These are phyloP conservation scores for Loxodonta africana DNA, from an alignment of 2,113 vertebrate genomes.

Conservation along the genomic window DNA sequence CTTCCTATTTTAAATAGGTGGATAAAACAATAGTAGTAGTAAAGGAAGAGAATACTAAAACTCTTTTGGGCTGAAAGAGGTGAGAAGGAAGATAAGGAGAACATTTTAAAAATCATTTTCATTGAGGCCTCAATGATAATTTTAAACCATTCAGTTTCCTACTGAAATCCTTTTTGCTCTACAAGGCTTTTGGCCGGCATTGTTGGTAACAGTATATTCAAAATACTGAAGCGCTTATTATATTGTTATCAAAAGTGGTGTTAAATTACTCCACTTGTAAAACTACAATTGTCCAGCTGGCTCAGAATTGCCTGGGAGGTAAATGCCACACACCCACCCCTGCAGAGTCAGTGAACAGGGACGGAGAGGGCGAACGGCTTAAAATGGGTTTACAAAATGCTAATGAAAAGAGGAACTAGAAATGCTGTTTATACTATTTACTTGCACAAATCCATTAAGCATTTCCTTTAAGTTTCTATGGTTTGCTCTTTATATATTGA, in stretches of 20 bases:
- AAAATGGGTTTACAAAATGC: background rate
- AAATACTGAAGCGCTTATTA: conserved; percentile 56
- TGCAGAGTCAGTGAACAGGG: conserved; percentile 7
- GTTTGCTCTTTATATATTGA: background rate
- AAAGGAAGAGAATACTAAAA: conserved; percentile 26
- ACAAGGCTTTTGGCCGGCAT: background rate
- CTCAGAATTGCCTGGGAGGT: conserved; percentile 31
- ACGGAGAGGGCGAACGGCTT: conserved; percentile 9
- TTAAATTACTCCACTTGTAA: conserved; percentile 54
- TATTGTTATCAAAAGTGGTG: conserved; percentile 19
- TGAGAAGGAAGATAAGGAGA: background rate
- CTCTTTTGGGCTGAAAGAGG: background rate
- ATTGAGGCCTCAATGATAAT: background rate
- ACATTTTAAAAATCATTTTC: background rate
- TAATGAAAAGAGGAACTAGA: background rate
- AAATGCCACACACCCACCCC: background rate
- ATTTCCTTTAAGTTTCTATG: background rate
- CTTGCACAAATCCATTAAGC: background rate
- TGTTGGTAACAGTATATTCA: conserved; percentile 66
- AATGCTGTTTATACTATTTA: background rate
- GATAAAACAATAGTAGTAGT: background rate
- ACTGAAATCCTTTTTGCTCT: background rate
- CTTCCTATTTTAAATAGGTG: background rate
- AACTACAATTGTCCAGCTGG: conserved; percentile 8
- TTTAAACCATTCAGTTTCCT: conserved; percentile 8